These are phyloP conservation scores for Drosophila infuscata DNA, from an alignment of 2,888 invertebrate species.

Conservation along the genomic window DNA sequence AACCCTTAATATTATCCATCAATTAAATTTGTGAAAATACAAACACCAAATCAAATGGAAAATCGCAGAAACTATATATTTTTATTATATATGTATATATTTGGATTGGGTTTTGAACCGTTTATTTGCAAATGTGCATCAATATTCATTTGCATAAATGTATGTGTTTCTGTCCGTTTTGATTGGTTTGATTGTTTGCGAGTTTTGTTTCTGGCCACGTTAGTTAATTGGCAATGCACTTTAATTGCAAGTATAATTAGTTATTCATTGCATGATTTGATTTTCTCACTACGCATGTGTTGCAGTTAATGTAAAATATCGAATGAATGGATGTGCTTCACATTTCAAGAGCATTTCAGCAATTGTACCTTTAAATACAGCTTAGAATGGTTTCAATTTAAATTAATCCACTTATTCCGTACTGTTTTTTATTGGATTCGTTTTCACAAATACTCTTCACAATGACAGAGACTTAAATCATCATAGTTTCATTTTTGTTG, in stretches of 20 bases:
- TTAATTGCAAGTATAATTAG: conserved; percentile 46
- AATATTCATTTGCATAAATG: conserved; percentile 21
- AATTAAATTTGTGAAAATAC: neutral
- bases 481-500: neutral
- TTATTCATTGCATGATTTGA: conserved; percentile 42
- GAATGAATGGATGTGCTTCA: neutral
- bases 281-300: conserved; percentile 23
- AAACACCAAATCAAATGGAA: neutral
- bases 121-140: conserved; percentile 13
- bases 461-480: neutral
- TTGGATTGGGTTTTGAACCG: neutral
- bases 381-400: neutral
- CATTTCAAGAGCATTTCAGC: conserved; percentile 3
- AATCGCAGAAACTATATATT: neutral
- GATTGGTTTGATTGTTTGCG: conserved; percentile 21
- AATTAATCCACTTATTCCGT: neutral
- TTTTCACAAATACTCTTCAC: neutral
- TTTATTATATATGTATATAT: too few species aligned
- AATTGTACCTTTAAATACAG: neutral
- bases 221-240: conserved; percentile 42
- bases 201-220: conserved; percentile 22
- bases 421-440: neutral
- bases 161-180: neutral
- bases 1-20: neutral
- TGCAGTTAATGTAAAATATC: neutral